Evolutionary conservation across 2,113 vertebrate genomes (phyloP).

Genomic region (Bettongia penicillata): DNA sequence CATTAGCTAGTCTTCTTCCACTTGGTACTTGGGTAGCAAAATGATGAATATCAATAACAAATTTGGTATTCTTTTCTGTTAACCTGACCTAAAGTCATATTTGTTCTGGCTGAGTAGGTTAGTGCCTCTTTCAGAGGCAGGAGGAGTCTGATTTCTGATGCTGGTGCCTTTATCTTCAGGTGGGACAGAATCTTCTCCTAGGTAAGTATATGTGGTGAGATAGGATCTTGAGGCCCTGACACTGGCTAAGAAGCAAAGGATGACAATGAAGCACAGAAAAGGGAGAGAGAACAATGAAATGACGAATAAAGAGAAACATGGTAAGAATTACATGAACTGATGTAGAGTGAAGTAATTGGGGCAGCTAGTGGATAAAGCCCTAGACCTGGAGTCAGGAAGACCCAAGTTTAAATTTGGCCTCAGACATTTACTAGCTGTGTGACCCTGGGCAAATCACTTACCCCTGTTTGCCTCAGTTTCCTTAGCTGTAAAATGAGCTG

Average conservation of each 20-base stretch:
- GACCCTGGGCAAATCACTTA: not conserved
- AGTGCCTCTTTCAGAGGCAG: not conserved
- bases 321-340: not conserved
- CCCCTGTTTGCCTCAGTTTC: not conserved
- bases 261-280: constrained; percentile 41
- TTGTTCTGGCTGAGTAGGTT: not conserved
- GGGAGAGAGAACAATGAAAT: not conserved
- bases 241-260: constrained; percentile 21
- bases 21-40: not conserved
- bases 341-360: not conserved
- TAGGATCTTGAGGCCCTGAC: not conserved
- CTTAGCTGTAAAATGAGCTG: not conserved
- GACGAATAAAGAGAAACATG: not conserved
- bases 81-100: not conserved
- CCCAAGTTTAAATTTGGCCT: not conserved
- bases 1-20: not conserved
- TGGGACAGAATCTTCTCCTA: not conserved
- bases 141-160: not conserved
- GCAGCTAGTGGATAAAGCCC: not conserved
- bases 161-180: not conserved
- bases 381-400: not conserved
- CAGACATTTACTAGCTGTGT: not conserved
- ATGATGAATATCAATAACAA: not conserved
- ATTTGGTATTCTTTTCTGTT: not conserved
- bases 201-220: not conserved